Conservation (phyloP, 2,113 vertebrate genomes). For the Clarias gariepinus region DNA sequence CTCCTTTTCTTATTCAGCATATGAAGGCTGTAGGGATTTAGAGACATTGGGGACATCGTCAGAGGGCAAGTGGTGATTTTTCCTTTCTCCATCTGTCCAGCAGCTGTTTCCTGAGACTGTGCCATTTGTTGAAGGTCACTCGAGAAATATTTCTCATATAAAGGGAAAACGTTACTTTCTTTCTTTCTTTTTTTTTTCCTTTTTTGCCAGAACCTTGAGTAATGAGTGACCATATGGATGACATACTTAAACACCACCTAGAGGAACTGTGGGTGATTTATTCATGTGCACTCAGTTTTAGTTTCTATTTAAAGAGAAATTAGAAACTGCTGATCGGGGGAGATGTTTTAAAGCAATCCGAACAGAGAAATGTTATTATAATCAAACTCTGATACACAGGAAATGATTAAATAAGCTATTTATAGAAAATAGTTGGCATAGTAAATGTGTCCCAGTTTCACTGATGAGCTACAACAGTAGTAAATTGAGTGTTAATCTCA, state of each 20-base stretch:
- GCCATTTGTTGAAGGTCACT: conserved; percentile 27
- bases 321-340: not conserved
- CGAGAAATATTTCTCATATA: conserved; percentile 3
- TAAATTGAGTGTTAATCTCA: not conserved
- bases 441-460: not conserved
- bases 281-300: not conserved
- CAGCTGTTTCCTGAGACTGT: conserved; percentile 20
- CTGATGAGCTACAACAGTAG: not conserved
- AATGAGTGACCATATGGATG: not conserved
- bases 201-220: not conserved
- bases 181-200: not conserved
- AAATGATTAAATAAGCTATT: no score
- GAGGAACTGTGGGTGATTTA: conserved; percentile 8
- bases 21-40: conserved; percentile 17
- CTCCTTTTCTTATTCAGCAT: not conserved
- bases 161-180: not conserved
- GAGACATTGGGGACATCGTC: not conserved
- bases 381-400: not conserved
- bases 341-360: not conserved
- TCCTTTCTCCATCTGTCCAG: conserved; percentile 23
- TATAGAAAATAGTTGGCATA: no score
- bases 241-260: not conserved
- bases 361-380: not conserved
- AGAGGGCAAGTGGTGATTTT: conserved; percentile 9
- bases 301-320: not conserved